These are phyloP conservation scores for Pheucticus melanocephalus DNA, from an alignment of 2,113 vertebrate genomes.

Conservation along the genomic window DNA sequence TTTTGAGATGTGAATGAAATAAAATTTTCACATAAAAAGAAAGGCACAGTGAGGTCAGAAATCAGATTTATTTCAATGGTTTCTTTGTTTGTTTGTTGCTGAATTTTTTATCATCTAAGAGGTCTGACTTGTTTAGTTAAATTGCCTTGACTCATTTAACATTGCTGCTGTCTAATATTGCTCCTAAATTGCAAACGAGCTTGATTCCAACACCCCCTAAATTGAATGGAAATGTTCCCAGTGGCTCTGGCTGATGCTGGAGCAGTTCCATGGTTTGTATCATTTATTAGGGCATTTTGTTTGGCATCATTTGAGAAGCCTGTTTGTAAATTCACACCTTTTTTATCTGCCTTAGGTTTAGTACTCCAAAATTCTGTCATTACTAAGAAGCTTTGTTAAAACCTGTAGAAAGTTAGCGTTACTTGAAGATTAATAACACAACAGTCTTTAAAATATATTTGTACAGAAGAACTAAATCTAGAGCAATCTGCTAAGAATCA, in stretches of 20 bases:
- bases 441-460: neutral
- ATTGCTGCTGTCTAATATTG: neutral
- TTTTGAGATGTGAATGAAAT: neutral
- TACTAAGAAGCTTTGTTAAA: neutral
- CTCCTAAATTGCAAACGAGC: neutral
- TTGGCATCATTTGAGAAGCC: neutral
- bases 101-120: neutral
- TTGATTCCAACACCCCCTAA: neutral
- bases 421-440: neutral
- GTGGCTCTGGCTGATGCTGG: neutral
- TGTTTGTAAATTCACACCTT: neutral
- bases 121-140: neutral
- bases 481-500: neutral
- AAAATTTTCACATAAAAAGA: neutral
- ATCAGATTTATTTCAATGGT: neutral
- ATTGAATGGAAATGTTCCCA: constrained; percentile 3
- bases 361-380: neutral
- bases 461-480: neutral
- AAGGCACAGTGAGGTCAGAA: neutral
- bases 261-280: neutral
- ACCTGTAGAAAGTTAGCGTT: neutral
- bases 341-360: neutral
- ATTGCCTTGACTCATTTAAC: neutral
- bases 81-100: neutral
- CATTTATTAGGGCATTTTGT: neutral